Conservation (phyloP, 2,797 vertebrate species). For the Brotula barbata region DNA sequence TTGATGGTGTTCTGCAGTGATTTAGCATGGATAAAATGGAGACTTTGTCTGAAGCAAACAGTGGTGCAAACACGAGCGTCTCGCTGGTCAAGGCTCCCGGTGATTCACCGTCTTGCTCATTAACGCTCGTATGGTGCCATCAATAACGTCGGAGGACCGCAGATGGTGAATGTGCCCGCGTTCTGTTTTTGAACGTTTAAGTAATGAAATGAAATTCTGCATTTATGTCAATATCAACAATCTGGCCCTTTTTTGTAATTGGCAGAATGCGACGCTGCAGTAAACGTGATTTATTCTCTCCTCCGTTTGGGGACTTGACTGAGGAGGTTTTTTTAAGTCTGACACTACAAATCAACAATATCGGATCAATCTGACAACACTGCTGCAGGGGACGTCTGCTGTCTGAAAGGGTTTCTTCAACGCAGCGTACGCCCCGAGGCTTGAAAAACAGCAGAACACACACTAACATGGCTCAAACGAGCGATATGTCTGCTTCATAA, state of each 20-base stretch:
- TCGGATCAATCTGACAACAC: constrained; percentile 35
- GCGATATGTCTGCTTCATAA: not conserved
- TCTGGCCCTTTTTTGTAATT: constrained; percentile 13
- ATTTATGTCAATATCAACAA: constrained; percentile 13
- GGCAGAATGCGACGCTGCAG: constrained; percentile 2
- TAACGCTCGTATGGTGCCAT: constrained; percentile 26
- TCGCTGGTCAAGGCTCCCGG: constrained; percentile 3
- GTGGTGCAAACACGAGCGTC: constrained; percentile 16
- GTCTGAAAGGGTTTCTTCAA: constrained; percentile 26
- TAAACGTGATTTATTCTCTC: constrained; percentile 24
- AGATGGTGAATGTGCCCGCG: not conserved
- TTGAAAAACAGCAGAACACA: constrained; percentile 1
- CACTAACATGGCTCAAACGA: not conserved
- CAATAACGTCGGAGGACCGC: constrained; percentile 6
- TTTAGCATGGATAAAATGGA: not conserved
- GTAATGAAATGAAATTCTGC: constrained; percentile 4
- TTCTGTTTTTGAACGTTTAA: not conserved
- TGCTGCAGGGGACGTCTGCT: constrained; percentile 28
- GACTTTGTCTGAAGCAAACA: constrained; percentile 8
- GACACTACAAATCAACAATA: constrained; percentile 35
- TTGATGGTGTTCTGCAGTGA: constrained; percentile 4
- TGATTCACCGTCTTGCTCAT: constrained; percentile 25
- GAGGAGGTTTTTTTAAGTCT: constrained; percentile 22
- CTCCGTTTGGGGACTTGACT: constrained; percentile 16
- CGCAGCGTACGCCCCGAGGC: not conserved